Conservation (phyloP, 2,113 vertebrate genomes). For the Antechinus flavipes region DNA sequence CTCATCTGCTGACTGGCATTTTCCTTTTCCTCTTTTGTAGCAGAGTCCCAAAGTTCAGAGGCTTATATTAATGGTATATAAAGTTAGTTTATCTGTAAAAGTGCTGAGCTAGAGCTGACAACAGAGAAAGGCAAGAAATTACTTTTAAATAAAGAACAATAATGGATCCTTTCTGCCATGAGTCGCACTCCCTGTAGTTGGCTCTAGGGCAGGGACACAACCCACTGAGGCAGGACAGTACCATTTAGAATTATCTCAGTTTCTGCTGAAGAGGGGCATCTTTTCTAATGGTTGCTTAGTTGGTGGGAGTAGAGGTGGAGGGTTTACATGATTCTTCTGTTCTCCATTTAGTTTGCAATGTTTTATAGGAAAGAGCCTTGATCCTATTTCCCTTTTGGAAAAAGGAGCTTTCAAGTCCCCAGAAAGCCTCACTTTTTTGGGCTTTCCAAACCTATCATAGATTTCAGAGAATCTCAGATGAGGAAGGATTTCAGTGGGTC, state of each 20-base stretch:
- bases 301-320: no score
- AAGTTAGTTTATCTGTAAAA: background rate
- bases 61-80: background rate
- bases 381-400: background rate
- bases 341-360: background rate
- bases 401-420: background rate
- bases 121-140: background rate
- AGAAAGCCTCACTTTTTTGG: background rate
- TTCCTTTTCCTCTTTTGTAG: background rate
- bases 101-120: background rate
- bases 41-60: background rate
- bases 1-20: background rate
- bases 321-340: background rate
- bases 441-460: background rate
- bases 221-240: background rate
- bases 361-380: background rate
- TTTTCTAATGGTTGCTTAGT: background rate
- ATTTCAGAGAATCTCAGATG: background rate
- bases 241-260: background rate
- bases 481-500: background rate
- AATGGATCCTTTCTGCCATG: background rate
- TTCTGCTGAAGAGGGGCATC: background rate
- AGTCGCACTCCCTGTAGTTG: background rate
- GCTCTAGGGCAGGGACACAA: background rate
- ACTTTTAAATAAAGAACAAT: background rate